A percentile compares a stretch with the other conserved stretches of the same genome.
These are phyloP conservation scores for Stichopus horrens DNA, from an alignment of 53 echinoderm and acorn worm species.

Conservation along the genomic window DNA sequence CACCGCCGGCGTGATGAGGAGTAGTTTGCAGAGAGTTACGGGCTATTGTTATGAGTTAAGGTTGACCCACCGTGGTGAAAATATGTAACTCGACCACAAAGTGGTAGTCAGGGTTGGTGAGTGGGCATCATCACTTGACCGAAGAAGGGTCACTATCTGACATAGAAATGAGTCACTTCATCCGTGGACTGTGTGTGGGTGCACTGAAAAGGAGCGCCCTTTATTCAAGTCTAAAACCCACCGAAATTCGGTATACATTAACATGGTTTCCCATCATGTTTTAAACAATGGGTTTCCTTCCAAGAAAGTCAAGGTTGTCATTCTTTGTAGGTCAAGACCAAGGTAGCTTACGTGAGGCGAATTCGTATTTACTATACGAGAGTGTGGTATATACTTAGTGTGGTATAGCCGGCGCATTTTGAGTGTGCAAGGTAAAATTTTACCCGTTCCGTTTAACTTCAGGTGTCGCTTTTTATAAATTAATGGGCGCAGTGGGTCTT, in stretches of 20 bases:
- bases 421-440: too few species aligned
- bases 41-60: neutral
- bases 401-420: too few species aligned
- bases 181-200: neutral
- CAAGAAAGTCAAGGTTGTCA: neutral
- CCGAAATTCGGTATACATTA: neutral
- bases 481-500: too few species aligned
- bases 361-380: too few species aligned
- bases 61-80: slow-evolving; percentile 7
- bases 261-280: neutral
- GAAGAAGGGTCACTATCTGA: slow-evolving; percentile 22
- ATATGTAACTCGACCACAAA: neutral
- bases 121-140: neutral
- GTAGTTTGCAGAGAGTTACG: too few species aligned
- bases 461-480: too few species aligned
- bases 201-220: neutral
- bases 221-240: neutral
- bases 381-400: too few species aligned
- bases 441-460: too few species aligned
- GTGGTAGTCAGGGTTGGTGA: neutral
- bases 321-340: neutral
- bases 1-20: too few species aligned
- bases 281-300: slow-evolving; percentile 1
- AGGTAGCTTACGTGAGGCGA: too few species aligned
- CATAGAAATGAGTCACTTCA: slow-evolving; percentile 31